Conservation (phyloP, 1,140 invertebrate genomes). For the Bursaphelenchus mucronatus region DNA sequence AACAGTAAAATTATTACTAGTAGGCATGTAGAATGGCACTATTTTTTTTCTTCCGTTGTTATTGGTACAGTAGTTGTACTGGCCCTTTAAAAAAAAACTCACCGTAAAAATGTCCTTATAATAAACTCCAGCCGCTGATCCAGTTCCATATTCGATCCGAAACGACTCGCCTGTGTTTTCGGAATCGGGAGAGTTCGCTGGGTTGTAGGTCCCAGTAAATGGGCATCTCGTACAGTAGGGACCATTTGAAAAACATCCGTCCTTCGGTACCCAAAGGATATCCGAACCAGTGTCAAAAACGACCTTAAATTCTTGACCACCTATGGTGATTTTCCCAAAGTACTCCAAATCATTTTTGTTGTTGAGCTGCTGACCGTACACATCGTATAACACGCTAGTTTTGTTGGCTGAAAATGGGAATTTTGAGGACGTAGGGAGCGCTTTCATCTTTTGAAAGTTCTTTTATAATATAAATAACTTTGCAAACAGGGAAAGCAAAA, state of each 20-base stretch:
- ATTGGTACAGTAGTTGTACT: too few relatives aligned
- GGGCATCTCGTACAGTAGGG: neutral
- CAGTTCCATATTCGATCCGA: slow-evolving; percentile 8
- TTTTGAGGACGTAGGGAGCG: too few relatives aligned
- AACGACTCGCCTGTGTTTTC: neutral
- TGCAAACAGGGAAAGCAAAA: too few relatives aligned
- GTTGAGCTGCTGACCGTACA: neutral
- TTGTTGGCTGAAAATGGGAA: neutral
- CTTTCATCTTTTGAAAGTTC: too few relatives aligned
- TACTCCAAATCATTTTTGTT: slow-evolving; percentile 7
- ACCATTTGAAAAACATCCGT: neutral
- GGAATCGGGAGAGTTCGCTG: neutral
- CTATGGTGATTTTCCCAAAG: neutral
- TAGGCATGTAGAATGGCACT: too few relatives aligned
- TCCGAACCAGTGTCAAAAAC: slow-evolving; percentile 6
- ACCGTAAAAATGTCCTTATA: slow-evolving; percentile 8
- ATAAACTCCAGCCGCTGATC: slow-evolving; percentile 6
- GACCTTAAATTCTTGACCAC: neutral
- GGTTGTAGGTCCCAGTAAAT: neutral
- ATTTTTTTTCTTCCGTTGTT: too few relatives aligned
- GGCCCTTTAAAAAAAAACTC: neutral
- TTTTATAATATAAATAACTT: too few relatives aligned
- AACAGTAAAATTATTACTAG: too few relatives aligned
- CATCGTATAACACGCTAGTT: neutral
- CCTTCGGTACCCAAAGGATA: slow-evolving; percentile 7